Conservation (phyloP, 2,888 invertebrate species). For the Margaritifera margaritifera region DNA sequence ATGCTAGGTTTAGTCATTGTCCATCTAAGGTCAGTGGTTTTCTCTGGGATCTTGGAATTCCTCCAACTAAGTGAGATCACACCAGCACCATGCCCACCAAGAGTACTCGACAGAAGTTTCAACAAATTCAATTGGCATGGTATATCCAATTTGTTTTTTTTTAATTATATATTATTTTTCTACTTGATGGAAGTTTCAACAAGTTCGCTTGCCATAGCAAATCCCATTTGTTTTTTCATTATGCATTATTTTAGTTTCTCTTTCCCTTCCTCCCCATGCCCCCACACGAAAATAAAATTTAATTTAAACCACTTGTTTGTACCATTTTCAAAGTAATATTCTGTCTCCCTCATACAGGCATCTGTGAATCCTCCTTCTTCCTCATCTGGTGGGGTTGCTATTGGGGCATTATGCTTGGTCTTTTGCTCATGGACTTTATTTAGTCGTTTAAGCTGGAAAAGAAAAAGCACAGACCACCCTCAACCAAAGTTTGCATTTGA, state of each 20-base stretch:
- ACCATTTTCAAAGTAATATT: conserved; percentile 97
- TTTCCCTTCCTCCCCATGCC: not conserved
- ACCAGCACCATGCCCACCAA: too few relatives aligned
- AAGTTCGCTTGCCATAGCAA: too few relatives aligned
- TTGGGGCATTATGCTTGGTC: conserved; percentile 1
- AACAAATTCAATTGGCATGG: not conserved
- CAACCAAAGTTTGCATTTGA: too few relatives aligned
- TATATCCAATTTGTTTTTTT: not conserved
- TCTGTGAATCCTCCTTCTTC: conserved; percentile 6
- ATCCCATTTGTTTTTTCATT: too few relatives aligned
- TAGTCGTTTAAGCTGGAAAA: conserved; percentile 2
- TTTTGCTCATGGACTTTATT: conserved; percentile 7
- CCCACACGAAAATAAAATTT: not conserved
- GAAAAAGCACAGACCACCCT: not conserved
- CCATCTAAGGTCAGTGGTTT: too few relatives aligned
- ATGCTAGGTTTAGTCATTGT: too few relatives aligned
- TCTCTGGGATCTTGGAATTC: too few relatives aligned
- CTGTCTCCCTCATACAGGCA: conserved; percentile 79
- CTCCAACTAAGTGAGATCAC: too few relatives aligned
- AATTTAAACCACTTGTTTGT: conserved; percentile 22
- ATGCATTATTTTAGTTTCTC: too few relatives aligned
- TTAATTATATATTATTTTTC: not conserved
- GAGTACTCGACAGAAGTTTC: too few relatives aligned
- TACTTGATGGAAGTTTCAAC: too few relatives aligned
- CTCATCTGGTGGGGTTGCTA: not conserved